Percentiles rank a stretch among this genome's conserved stretches.
These are phyloP conservation scores for Drosophila infuscata DNA, from an alignment of 2,888 invertebrate species.

Conservation along the genomic window DNA sequence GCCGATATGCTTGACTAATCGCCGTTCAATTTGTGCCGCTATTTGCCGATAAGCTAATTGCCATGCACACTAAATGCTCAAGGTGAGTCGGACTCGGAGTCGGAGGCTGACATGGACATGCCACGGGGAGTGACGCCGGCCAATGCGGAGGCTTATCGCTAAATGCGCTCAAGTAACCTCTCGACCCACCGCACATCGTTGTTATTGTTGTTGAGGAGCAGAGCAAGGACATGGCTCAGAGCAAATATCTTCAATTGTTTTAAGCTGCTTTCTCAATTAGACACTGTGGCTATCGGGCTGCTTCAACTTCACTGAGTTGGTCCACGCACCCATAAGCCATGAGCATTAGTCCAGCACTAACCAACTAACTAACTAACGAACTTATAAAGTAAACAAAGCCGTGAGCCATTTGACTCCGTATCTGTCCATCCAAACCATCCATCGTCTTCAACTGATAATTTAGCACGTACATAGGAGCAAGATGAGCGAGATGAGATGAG, in stretches of 20 bases:
- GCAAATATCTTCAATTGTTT: constrained; percentile 72
- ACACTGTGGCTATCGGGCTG: constrained; percentile 43
- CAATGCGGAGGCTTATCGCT: constrained; percentile 55
- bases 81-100: background rate
- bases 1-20: constrained; percentile 34
- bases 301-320: constrained; percentile 51
- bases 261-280: constrained; percentile 73
- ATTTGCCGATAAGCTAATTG: constrained; percentile 45
- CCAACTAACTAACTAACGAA: constrained; percentile 71
- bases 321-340: constrained; percentile 12
- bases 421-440: background rate
- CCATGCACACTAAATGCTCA: constrained; percentile 6
- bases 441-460: constrained; percentile 60
- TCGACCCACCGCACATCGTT: constrained; percentile 41
- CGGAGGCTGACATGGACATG: background rate
- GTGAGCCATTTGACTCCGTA: constrained; percentile 42
- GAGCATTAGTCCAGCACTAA: constrained; percentile 16
- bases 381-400: constrained; percentile 74
- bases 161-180: constrained; percentile 55
- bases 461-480: constrained; percentile 55
- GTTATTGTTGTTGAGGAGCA: constrained; percentile 14
- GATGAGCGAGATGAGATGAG: constrained; percentile 6
- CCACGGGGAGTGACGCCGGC: background rate
- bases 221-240: constrained; percentile 43
- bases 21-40: constrained; percentile 42